These are phyloP conservation scores for Triplophysa bombifrons DNA, from an alignment of 2,797 vertebrate species.

Conservation along the genomic window DNA sequence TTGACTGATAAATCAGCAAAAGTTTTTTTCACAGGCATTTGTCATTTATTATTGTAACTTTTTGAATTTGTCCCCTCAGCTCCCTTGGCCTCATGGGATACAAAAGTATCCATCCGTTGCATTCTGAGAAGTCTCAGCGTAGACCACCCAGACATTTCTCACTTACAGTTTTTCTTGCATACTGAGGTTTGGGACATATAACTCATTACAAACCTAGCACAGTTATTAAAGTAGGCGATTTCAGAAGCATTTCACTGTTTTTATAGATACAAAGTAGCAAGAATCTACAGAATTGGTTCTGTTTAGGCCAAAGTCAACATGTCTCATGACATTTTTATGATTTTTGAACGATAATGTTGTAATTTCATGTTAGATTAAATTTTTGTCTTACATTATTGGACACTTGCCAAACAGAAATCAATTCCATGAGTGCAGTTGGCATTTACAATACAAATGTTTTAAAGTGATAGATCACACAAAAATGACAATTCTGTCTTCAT, in stretches of 20 bases:
- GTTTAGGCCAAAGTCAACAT: conserved; percentile 1
- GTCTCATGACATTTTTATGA: background rate
- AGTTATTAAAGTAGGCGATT: background rate
- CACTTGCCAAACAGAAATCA: conserved; percentile 11
- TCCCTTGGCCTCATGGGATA: background rate
- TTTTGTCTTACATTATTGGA: background rate
- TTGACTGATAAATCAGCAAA: background rate
- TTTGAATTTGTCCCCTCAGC: too few species aligned
- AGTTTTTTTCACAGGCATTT: background rate
- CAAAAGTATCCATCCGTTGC: background rate
- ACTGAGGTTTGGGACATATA: background rate
- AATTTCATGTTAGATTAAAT: background rate
- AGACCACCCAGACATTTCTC: background rate
- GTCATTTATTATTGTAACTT: too few species aligned
- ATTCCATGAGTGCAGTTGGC: background rate
- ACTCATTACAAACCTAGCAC: background rate
- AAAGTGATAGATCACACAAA: too few species aligned
- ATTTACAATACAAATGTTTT: background rate
- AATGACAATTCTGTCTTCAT: too few species aligned
- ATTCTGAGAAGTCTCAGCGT: background rate
- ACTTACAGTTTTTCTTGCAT: too few species aligned
- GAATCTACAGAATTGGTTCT: background rate
- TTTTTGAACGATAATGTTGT: background rate
- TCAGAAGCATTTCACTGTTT: background rate
- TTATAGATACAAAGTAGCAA: background rate